A percentile compares a stretch with the other conserved stretches of the same genome.
Conservation (phyloP, 2,113 vertebrate species). For the Aepyceros melampus region DNA sequence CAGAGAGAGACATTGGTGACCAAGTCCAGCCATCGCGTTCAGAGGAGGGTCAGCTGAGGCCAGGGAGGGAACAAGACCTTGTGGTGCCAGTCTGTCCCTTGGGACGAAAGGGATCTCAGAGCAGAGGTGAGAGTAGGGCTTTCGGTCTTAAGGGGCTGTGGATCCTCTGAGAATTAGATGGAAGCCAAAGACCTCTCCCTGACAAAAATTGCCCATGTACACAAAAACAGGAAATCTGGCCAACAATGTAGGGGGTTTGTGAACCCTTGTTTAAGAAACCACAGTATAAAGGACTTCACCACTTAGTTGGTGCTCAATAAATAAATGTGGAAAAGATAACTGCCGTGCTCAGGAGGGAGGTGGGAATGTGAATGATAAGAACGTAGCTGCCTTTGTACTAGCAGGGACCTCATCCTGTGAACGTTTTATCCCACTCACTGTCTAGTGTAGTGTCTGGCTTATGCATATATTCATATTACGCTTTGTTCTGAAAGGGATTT, state of each 20-base stretch:
- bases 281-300: neutral
- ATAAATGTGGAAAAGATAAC: neutral
- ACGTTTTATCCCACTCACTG: neutral
- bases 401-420: constrained; percentile 11
- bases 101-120: neutral
- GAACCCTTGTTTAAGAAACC: neutral
- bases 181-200: neutral
- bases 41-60: neutral
- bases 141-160: neutral
- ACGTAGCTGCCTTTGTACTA: neutral
- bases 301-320: neutral
- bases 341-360: neutral
- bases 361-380: neutral
- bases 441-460: neutral
- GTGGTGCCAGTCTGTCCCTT: neutral
- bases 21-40: neutral
- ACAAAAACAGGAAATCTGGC: neutral
- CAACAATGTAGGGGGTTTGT: neutral
- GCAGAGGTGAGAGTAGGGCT: neutral
- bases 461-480: constrained; percentile 5
- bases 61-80: neutral
- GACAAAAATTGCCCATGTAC: neutral
- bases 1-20: fast-evolving
- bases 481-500: constrained; percentile 43
- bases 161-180: neutral